Percentiles rank a stretch among this genome's conserved stretches.
Conservation (phyloP, 64 coral and sea anemone genomes). For the Montipora efflorescens region DNA sequence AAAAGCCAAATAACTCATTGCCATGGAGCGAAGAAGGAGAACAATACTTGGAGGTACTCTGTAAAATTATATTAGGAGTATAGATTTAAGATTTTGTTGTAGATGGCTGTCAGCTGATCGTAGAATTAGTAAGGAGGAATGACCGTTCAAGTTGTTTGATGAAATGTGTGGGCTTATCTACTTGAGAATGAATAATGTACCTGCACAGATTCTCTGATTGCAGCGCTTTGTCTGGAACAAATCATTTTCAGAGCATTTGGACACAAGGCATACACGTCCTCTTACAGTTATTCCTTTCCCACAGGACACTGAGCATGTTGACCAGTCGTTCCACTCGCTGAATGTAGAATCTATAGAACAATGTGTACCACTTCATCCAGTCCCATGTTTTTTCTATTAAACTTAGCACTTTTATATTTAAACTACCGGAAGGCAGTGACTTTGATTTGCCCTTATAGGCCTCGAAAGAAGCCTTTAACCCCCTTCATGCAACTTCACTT, state of each 20-base stretch:
- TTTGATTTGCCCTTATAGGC: too few species aligned
- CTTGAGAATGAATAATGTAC: conserved; percentile 6
- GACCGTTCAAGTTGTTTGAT: neutral
- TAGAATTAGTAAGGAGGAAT: too few species aligned
- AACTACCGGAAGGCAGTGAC: too few species aligned
- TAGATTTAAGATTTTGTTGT: too few species aligned
- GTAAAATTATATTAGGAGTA: too few species aligned
- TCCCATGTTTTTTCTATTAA: neutral
- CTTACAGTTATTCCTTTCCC: conserved; percentile 35
- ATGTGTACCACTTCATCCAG: neutral
- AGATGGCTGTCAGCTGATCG: too few species aligned
- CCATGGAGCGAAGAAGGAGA: too few species aligned
- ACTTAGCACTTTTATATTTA: too few species aligned
- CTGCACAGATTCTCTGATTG: conserved; percentile 46
- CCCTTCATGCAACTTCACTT: too few species aligned
- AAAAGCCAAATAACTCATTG: too few species aligned
- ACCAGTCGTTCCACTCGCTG: conserved; percentile 79
- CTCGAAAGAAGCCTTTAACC: too few species aligned
- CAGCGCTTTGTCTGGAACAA: conserved; percentile 60
- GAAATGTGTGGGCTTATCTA: neutral
- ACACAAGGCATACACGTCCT: conserved; percentile 49
- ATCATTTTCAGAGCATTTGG: conserved; percentile 49
- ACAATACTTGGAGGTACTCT: too few species aligned
- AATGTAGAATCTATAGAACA: conserved; percentile 26
- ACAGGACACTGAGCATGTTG: conserved; percentile 62